A percentile compares a stretch with the other conserved stretches of the same genome.
Evolutionary conservation across 2,113 vertebrate genomes (phyloP).

Genomic region (Albula goreensis): DNA sequence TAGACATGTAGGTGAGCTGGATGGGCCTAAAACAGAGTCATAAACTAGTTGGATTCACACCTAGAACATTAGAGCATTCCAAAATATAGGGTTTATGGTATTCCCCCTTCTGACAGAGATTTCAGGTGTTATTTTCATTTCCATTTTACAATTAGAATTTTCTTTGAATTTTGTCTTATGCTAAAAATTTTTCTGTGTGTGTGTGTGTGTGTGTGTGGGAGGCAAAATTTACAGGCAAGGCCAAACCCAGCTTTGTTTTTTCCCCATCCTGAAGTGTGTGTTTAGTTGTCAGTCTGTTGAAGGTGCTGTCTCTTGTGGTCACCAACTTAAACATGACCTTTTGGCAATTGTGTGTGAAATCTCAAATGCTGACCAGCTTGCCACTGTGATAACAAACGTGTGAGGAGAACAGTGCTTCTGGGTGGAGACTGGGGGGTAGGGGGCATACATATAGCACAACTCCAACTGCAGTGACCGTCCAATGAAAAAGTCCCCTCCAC

Average conservation of each 20-base stretch:
- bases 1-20: constrained; percentile 7
- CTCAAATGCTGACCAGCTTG: not conserved
- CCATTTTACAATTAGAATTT: not conserved
- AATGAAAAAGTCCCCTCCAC: not conserved
- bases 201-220: too few species aligned
- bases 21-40: not conserved
- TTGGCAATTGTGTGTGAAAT: not conserved
- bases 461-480: not conserved
- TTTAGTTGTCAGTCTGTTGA: not conserved
- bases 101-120: too few species aligned
- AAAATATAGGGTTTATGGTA: not conserved
- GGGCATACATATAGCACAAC: too few species aligned
- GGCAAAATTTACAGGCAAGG: not conserved
- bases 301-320: not conserved
- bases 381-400: too few species aligned
- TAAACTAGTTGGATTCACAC: too few species aligned
- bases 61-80: too few species aligned
- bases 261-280: not conserved
- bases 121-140: too few species aligned
- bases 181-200: not conserved
- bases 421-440: too few species aligned
- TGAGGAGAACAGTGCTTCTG: too few species aligned
- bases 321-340: constrained; percentile 9
- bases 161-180: not conserved
- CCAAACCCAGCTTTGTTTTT: not conserved